These are phyloP conservation scores for Trematocara marginatum DNA, from an alignment of 2,113 vertebrate genomes.

Conservation along the genomic window DNA sequence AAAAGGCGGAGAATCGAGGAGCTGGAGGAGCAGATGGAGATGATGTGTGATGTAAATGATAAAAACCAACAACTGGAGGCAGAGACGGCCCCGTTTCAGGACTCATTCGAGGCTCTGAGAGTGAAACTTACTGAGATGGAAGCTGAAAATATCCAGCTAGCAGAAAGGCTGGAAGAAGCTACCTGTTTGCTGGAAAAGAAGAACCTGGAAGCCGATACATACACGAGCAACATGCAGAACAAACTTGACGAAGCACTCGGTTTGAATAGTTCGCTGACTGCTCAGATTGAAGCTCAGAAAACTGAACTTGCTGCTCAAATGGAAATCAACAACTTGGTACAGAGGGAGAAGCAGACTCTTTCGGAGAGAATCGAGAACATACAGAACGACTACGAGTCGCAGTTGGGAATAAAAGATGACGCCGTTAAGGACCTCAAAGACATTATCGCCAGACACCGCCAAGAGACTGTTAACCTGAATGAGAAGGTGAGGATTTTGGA, in stretches of 20 bases:
- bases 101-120: slow-evolving; percentile 60
- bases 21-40: slow-evolving; percentile 64
- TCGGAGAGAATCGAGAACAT: slow-evolving; percentile 50
- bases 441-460: slow-evolving; percentile 53
- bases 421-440: slow-evolving; percentile 62
- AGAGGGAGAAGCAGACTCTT: slow-evolving; percentile 64
- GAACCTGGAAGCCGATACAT: slow-evolving; percentile 60
- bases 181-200: slow-evolving; percentile 65
- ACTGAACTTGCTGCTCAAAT: slow-evolving; percentile 67
- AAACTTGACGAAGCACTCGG: slow-evolving; percentile 65
- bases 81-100: slow-evolving; percentile 63
- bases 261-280: slow-evolving; percentile 70
- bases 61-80: slow-evolving; percentile 66
- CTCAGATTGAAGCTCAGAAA: slow-evolving; percentile 66
- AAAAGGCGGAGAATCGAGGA: slow-evolving; percentile 68
- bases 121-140: slow-evolving; percentile 60
- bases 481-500: slow-evolving; percentile 83
- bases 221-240: slow-evolving; percentile 63
- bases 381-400: slow-evolving; percentile 47
- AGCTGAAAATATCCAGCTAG: slow-evolving; percentile 65
- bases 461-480: slow-evolving; percentile 71
- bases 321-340: slow-evolving; percentile 52
- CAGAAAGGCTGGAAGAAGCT: slow-evolving; percentile 55
- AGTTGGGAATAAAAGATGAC: slow-evolving; percentile 56
- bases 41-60: slow-evolving; percentile 44